Percentiles rank a stretch among this genome's conserved stretches.
Evolutionary conservation across 2,113 vertebrate species (phyloP).

Genomic region (Poeciliopsis occidentalis): DNA sequence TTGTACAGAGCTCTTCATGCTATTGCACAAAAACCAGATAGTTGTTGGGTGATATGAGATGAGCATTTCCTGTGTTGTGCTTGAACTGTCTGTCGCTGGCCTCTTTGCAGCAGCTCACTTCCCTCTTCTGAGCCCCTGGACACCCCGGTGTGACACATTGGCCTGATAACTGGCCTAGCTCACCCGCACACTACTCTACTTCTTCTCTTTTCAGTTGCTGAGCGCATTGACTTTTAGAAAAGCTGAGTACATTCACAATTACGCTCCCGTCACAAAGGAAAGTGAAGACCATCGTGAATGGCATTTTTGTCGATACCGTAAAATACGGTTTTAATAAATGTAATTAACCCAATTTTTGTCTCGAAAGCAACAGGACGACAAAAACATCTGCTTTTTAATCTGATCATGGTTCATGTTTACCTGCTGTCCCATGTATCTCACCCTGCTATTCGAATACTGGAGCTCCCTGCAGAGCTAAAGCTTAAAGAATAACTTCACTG

Average conservation of each 20-base stretch:
- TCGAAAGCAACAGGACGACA: slow-evolving; percentile 17
- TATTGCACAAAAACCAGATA: not conserved
- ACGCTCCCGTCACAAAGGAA: not conserved
- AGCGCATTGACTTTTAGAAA: slow-evolving; percentile 17
- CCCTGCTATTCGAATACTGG: slow-evolving; percentile 39
- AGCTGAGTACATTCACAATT: not conserved
- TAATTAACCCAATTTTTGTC: not conserved
- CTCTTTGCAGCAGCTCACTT: slow-evolving; percentile 63
- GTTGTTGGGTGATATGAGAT: slow-evolving; percentile 24
- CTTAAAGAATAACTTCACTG: slow-evolving; percentile 33
- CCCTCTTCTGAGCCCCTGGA: slow-evolving; percentile 70
- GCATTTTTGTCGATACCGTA: not conserved
- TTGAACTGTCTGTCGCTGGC: slow-evolving; percentile 26
- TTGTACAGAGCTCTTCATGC: not conserved
- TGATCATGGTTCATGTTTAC: slow-evolving; percentile 57
- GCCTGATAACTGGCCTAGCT: slow-evolving; percentile 61
- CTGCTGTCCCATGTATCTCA: slow-evolving; percentile 53
- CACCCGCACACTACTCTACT: slow-evolving; percentile 46
- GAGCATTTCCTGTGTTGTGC: slow-evolving; percentile 59
- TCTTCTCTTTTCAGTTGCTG: slow-evolving; percentile 40
- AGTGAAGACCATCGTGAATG: not conserved
- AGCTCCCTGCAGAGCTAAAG: slow-evolving; percentile 45
- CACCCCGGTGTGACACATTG: slow-evolving; percentile 68
- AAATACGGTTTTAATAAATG: not conserved
- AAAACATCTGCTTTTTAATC: slow-evolving; percentile 42